Percentiles rank a stretch among this genome's conserved stretches.
Conservation (phyloP, 2,113 vertebrate species). For the Oryzias melastigma region DNA sequence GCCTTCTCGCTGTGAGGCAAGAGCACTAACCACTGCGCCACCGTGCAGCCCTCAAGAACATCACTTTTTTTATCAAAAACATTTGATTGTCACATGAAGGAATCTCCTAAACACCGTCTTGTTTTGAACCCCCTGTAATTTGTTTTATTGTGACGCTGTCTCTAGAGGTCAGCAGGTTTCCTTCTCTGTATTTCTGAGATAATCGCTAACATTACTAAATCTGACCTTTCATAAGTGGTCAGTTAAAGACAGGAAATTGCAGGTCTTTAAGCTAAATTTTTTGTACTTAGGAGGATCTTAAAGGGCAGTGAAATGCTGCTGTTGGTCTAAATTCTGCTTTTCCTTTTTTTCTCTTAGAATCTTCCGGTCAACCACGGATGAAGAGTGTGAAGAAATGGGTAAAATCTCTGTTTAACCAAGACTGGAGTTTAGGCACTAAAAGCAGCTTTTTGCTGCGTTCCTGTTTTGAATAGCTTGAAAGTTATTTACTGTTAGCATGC, state of each 20-base stretch:
- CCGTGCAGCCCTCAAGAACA: too few relatives aligned
- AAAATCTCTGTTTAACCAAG: slow-evolving; percentile 10
- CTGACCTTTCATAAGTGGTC: slow-evolving; percentile 46
- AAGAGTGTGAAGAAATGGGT: slow-evolving; percentile 42
- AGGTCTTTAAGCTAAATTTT: neutral
- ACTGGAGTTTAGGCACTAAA: slow-evolving; percentile 31
- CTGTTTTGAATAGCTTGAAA: slow-evolving; percentile 23
- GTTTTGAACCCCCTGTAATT: neutral
- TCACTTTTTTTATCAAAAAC: too few relatives aligned
- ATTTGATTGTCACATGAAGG: too few relatives aligned
- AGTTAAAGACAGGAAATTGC: slow-evolving; percentile 9
- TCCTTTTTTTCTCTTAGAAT: slow-evolving; percentile 55
- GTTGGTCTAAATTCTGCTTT: slow-evolving; percentile 18
- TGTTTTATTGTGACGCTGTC: neutral
- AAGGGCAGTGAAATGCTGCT: slow-evolving; percentile 40
- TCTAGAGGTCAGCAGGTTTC: slow-evolving; percentile 1
- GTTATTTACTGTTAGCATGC: slow-evolving; percentile 52
- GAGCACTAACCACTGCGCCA: too few relatives aligned
- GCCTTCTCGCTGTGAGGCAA: too few relatives aligned
- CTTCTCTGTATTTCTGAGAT: slow-evolving; percentile 26
- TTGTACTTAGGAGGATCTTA: slow-evolving; percentile 33
- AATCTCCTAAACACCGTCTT: too few relatives aligned
- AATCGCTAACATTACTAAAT: slow-evolving; percentile 34
- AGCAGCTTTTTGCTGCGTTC: neutral
- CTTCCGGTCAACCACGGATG: slow-evolving; percentile 75